Evolutionary conservation across 1,140 invertebrate species (phyloP), one percentile per base, ranked within the genome.

Genomic region (Drosophila sp.): DNA sequence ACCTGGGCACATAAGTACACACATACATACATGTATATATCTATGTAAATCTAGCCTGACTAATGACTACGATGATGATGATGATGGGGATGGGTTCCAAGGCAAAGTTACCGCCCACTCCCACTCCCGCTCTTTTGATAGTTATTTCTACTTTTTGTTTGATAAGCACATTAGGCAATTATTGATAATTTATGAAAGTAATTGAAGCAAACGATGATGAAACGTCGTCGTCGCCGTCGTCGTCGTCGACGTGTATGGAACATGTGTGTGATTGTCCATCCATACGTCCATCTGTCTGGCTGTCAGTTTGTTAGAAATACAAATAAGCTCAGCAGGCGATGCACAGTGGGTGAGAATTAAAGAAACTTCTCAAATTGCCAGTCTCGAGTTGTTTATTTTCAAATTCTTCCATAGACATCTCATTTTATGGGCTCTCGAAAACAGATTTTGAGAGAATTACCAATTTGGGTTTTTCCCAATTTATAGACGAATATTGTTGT

Each of bases 151-250:
- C 8, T 10, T 47, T 72, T 63, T 65, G 40, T 25, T 63, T 56
- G 75, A 83, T 82, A 79, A 68, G 66, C 72, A 63, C 74, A 79
- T 82, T 82, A 76, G 79, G 70, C 82, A 79, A 87, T 87, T 87
- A 83, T 83, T 65, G 82, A 76, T 86, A 87, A 87, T 87, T 87
- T 73, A 86, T 79, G 83, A 86, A 81, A 79, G 81, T 75, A 85
- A 86, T 81, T 85, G 82, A 74, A 69, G 70, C 63, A 38, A 70
- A 69, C 71, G 41, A 44, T 5, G 41, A 44, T 44, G 41, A 44
- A 44, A 44, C 41, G 44, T 25, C 44, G 5, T 6, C 8, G 33
- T 35, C 17, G 17, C 17, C 17, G 17, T 17, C 17, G 17, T 17
- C 17, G 17, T 17, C 17, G 17, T 17, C 17, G 17, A 17, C 17